These are phyloP conservation scores for Luscinia luscinia DNA, from an alignment of 2,797 vertebrate species.

Conservation along the genomic window DNA sequence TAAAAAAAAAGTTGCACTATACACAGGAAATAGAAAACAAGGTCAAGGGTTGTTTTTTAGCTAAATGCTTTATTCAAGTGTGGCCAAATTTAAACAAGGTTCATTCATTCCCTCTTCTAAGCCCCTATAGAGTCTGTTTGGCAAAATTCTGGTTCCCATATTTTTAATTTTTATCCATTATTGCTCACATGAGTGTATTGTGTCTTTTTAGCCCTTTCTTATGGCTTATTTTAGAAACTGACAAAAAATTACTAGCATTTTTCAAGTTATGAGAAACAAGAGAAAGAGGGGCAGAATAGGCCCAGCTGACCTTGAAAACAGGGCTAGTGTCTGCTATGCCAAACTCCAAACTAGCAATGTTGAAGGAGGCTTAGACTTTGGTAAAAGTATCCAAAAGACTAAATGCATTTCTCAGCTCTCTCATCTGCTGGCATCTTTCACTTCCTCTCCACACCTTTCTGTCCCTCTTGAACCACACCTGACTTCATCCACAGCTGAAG, in stretches of 20 bases:
- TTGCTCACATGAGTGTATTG: not conserved
- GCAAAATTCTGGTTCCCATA: not conserved
- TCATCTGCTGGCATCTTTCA: not conserved
- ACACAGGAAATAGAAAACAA: conserved; percentile 56
- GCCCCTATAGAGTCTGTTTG: not conserved
- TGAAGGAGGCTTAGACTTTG: not conserved
- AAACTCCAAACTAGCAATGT: not conserved
- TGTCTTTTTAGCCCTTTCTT: not conserved
- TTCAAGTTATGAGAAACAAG: not conserved
- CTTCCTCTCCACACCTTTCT: not conserved
- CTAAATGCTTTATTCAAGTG: conserved; percentile 14
- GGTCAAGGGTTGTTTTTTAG: conserved; percentile 8
- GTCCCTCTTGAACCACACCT: not conserved
- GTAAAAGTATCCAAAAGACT: not conserved
- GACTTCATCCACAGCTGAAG: not conserved
- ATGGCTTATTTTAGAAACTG: not conserved
- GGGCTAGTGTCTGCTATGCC: not conserved
- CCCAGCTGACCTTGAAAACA: not conserved
- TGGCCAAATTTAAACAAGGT: conserved; percentile 33
- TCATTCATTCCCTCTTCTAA: conserved; percentile 20
- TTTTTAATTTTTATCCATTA: conserved; percentile 1
- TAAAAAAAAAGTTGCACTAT: not conserved
- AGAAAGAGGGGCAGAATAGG: not conserved
- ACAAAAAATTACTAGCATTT: not conserved
- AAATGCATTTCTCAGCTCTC: not conserved